Evolutionary conservation across 1,140 invertebrate species (phyloP).

Genomic region (Notospermus geniculatus): DNA sequence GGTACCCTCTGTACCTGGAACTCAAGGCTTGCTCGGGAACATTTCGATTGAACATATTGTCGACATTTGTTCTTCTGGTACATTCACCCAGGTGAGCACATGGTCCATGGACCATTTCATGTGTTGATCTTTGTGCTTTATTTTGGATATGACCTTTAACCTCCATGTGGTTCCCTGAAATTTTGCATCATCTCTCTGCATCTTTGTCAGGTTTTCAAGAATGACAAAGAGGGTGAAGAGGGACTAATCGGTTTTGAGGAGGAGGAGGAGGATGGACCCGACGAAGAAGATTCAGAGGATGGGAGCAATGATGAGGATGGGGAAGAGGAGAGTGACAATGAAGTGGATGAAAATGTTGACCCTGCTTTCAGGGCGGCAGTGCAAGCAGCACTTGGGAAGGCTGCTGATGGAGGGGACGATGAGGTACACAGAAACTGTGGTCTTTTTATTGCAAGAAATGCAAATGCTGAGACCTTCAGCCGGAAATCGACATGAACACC

Average conservation of each 20-base stretch:
- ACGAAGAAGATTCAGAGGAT: conserved; percentile 22
- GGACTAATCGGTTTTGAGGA: conserved; percentile 60
- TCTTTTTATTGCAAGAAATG: neutral
- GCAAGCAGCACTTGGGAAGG: conserved; percentile 53
- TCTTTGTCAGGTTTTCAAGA: conserved; percentile 61
- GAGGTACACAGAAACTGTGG: neutral
- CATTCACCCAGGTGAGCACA: too few species aligned
- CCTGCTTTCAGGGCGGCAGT: conserved; percentile 61
- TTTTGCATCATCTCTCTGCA: too few species aligned
- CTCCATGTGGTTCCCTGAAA: too few species aligned
- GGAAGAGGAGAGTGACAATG: conserved; percentile 29
- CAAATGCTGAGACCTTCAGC: neutral
- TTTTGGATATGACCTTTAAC: too few species aligned
- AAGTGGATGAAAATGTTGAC: conserved; percentile 29
- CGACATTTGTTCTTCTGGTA: too few species aligned
- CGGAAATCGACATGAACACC: neutral
- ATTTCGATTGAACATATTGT: too few species aligned
- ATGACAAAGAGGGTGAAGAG: conserved; percentile 61
- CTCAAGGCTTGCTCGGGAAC: too few species aligned
- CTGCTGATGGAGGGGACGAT: conserved; percentile 29
- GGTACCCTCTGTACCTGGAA: too few species aligned
- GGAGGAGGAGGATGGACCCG: conserved; percentile 58
- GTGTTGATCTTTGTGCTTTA: too few species aligned
- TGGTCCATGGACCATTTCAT: too few species aligned
- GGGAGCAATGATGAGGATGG: conserved; percentile 20